Evolutionary conservation across 2,797 vertebrate species (phyloP), one percentile per base, ranked within the genome.

Genomic region (Pempheris klunzingeri): DNA sequence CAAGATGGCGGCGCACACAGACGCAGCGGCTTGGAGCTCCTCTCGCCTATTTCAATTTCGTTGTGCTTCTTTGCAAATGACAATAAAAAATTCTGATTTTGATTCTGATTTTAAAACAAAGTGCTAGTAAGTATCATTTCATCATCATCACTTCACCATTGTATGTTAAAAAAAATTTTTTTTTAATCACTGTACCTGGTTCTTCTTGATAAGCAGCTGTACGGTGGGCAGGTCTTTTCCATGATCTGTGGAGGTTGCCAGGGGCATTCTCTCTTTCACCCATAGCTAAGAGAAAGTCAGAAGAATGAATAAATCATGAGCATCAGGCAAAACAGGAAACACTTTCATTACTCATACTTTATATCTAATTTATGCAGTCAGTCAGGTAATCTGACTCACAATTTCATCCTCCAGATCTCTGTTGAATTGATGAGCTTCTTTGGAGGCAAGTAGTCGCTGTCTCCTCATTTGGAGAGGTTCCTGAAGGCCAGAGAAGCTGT

Each of bases 391-490:
- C 3, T 0, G 18, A 87, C 97, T 97, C 91, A 99, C 98, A 0
- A 98, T 98, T 94, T 99, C 97, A 28, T 99, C 98, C 83, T 98
- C 97, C 85, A 99, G 94, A 64, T 99, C 97, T 30, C 98, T 92
- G 91, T 97, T 96, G 92, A 98, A 98, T 83, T 99, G 98, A 78
- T 97, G 97, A 65, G 95, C 96, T 78, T 98, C 97, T 52, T 97
- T 96, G 24, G 98, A 97, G 50, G 96, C 95, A 1, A 97, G 93
- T 7, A 99, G 94, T 49, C 87, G 92, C 67, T 87, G 93, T 30
- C 95, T 95, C 71, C 97, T 94, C 43, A 94, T 90, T 28, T 77
- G 38, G 32, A 99, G 94, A 17, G 98, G 98, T 0, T 95, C 95
- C 87, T 90, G 95, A 55, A 99, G 93, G 75, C 91, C 87, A 55